These are phyloP conservation scores for Euura lappo DNA, from an alignment of 1,140 invertebrate species.

Conservation along the genomic window DNA sequence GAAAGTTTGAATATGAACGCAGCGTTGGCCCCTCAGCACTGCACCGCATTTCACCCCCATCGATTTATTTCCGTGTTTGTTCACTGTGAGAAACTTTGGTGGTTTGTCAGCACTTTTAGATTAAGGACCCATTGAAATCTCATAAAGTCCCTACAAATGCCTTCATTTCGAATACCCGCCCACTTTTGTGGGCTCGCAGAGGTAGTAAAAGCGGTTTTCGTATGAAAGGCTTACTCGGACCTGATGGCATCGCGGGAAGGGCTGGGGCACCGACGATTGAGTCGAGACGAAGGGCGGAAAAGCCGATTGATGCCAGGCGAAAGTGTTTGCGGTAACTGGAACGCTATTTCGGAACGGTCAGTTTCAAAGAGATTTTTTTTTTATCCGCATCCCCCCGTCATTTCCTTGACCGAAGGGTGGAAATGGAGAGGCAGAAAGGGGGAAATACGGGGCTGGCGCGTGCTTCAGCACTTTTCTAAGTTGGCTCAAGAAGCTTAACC, in stretches of 20 bases:
- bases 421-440: slow-evolving; percentile 2
- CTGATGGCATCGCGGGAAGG: slow-evolving; percentile 19
- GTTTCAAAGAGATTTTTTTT: neutral
- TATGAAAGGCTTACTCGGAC: slow-evolving; percentile 22
- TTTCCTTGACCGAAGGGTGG: slow-evolving; percentile 7
- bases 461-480: slow-evolving; percentile 7
- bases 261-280: slow-evolving; percentile 1
- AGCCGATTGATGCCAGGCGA: neutral
- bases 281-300: slow-evolving; percentile 1
- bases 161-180: slow-evolving; percentile 47
- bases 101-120: slow-evolving; percentile 58
- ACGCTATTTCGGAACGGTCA: neutral
- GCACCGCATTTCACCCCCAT: slow-evolving; percentile 20
- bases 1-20: slow-evolving; percentile 58
- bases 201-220: slow-evolving; percentile 24
- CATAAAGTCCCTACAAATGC: slow-evolving; percentile 52
- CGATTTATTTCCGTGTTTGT: slow-evolving; percentile 60
- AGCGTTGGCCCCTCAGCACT: neutral
- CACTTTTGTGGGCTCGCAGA: slow-evolving; percentile 15
- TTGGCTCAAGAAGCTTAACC: neutral
- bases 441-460: slow-evolving; percentile 7
- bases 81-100: slow-evolving; percentile 54
- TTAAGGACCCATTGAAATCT: slow-evolving; percentile 52
- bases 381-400: neutral
- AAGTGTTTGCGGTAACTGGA: slow-evolving; percentile 6